Percentiles rank a stretch among this genome's conserved stretches.
phyloP scores from a whole-genome alignment of 1,140 invertebrate species.

The Drosophila parvula region DNA sequence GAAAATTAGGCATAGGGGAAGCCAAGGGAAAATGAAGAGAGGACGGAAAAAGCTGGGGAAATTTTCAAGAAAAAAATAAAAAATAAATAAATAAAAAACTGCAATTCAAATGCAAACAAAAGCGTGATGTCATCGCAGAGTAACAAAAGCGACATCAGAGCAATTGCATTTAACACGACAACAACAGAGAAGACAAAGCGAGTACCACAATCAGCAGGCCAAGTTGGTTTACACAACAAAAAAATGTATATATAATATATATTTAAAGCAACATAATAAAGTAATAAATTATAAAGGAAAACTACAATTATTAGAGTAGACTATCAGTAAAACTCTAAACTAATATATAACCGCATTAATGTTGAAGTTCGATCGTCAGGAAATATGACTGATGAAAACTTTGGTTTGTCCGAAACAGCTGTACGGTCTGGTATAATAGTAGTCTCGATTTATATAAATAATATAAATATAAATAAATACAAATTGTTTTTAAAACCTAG shows the following conservation, averaged over 20 bases:
- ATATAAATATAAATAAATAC: too few relatives aligned
- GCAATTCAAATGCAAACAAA: constrained; percentile 44
- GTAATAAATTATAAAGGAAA: background rate
- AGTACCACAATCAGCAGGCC: constrained; percentile 32
- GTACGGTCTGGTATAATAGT: too few relatives aligned
- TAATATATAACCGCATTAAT: too few relatives aligned
- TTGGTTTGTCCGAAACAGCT: too few relatives aligned
- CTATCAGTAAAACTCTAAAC: too few relatives aligned
- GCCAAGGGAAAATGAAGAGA: constrained; percentile 14
- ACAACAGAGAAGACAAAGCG: constrained; percentile 40
- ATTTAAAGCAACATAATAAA: too few relatives aligned
- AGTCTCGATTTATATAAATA: too few relatives aligned
- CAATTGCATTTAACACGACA: constrained; percentile 53
- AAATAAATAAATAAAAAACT: background rate
- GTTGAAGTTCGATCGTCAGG: too few relatives aligned
- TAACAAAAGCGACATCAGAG: constrained; percentile 32
- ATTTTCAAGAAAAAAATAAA: constrained; percentile 7
- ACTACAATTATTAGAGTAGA: background rate
- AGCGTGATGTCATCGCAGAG: constrained; percentile 52
- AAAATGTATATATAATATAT: background rate
- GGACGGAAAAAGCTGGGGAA: constrained; percentile 1
- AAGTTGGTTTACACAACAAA: constrained; percentile 13
- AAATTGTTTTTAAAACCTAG: too few relatives aligned
- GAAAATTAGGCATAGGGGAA: background rate
- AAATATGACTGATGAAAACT: too few relatives aligned